Base-by-base conservation (phyloP, 2,888 invertebrate species). In the Anagyrus pseudococci region DNA sequence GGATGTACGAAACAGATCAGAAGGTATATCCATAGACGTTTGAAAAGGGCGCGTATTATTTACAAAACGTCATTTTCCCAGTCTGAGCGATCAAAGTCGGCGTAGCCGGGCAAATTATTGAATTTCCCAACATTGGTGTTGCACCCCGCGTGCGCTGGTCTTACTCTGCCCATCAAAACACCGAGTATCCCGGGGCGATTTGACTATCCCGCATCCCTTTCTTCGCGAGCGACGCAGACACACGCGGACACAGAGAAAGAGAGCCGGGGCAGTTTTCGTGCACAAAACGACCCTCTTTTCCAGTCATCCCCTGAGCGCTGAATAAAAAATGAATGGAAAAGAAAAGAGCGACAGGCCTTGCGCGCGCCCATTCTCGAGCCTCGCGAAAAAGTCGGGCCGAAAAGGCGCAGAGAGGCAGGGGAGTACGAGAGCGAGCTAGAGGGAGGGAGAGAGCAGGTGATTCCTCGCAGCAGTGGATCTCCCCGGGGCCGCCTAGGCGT, bases 31-130 rank as follows among this genome's bases (percentile, higher is more conserved):
- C n/a, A n/a, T n/a, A n/a, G n/a, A n/a, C n/a, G n/a, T n/a, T n/a
- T n/a, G n/a, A n/a, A n/a, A n/a, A 10, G 29, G 29, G 29, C 29
- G 29, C 29, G 40, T 19, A 25, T 56, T 56, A 50, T 56, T 56
- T 62, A 52, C 58, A 17, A 59, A 43, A 37, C 44, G 64, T 25
- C 48, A 23, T 46, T 41, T 33, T 29, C 41, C 29, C 19, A 10
- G 7, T n/a, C n/a, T n/a, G n/a, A n/a, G 10, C 59, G 65, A 65
- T 65, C 65, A 65, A 65, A 65, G 65, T 62, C 65, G 65, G 65
- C 65, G 20, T 44, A 47, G 37, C 13, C 54, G 41, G n/a, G 44
- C 20, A 65, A 62, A 65, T 62, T 58, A 65, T 62, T 17, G 43
- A 62, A 58, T 65, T 65, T 65, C 58, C 65, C 62, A 55, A 55